A percentile compares a stretch with the other conserved stretches of the same genome.
Evolutionary conservation across 2,888 invertebrate species (phyloP).

Genomic region (Hirtodrosophila alboralis): DNA sequence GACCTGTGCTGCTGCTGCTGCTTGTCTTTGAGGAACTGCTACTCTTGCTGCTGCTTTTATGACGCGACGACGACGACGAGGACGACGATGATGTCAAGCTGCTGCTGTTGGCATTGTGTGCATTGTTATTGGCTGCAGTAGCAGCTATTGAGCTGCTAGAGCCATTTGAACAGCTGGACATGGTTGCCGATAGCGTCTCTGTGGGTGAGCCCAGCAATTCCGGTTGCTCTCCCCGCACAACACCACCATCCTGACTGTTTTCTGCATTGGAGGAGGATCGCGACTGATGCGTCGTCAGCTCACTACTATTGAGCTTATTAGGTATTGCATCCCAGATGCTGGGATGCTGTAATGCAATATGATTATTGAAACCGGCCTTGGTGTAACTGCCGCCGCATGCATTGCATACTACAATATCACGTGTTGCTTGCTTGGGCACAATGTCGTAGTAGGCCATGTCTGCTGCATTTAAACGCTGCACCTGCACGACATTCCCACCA

Average conservation of each 20-base stretch:
- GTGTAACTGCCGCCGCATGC: slow-evolving; percentile 91
- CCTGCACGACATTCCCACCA: slow-evolving; percentile 60
- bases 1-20: slow-evolving; percentile 66
- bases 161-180: slow-evolving; percentile 64
- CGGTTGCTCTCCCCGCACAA: slow-evolving; percentile 38
- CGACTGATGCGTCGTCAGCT: neutral
- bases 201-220: slow-evolving; percentile 58
- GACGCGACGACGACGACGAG: slow-evolving; percentile 70
- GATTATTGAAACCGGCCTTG: slow-evolving; percentile 90
- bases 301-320: slow-evolving; percentile 52
- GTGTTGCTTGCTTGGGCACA: slow-evolving; percentile 90
- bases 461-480: slow-evolving; percentile 86
- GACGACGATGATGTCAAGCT: slow-evolving; percentile 67
- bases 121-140: slow-evolving; percentile 80
- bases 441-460: slow-evolving; percentile 91
- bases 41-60: slow-evolving; percentile 83
- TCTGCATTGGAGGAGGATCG: slow-evolving; percentile 44
- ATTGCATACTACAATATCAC: slow-evolving; percentile 91
- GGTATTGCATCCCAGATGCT: slow-evolving; percentile 73
- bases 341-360: slow-evolving; percentile 87
- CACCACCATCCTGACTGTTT: slow-evolving; percentile 65
- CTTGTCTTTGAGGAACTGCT: slow-evolving; percentile 70
- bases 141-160: slow-evolving; percentile 83
- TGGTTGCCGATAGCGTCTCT: slow-evolving; percentile 55
- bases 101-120: slow-evolving; percentile 30